Conservation (phyloP, 2,113 vertebrate genomes). For the Osmerus eperlanus region DNA sequence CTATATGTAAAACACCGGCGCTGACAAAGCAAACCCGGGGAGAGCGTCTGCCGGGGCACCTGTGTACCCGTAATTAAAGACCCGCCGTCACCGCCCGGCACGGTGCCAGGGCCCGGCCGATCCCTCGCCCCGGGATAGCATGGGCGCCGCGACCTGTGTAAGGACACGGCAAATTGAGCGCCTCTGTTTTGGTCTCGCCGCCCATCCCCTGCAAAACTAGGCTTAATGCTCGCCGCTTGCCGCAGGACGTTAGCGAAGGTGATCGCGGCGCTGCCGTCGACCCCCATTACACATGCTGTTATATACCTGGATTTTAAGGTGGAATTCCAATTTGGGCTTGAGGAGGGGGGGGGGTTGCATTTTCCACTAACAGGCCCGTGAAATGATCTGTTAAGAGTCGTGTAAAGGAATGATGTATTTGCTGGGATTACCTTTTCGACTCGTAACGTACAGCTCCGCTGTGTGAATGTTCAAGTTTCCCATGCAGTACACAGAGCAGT, state of each 20-base stretch:
- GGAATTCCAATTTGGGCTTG: background rate
- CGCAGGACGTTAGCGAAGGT: background rate
- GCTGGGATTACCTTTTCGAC: conserved; percentile 14
- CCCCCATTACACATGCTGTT: background rate
- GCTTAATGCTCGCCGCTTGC: background rate
- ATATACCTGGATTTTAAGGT: background rate
- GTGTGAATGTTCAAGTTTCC: background rate
- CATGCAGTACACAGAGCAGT: background rate
- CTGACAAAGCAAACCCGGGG: conserved; percentile 34
- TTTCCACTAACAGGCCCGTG: background rate
- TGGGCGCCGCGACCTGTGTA: conserved; percentile 2
- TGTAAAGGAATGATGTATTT: background rate
- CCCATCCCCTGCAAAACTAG: too few relatives aligned
- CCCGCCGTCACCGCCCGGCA: conserved; percentile 10
- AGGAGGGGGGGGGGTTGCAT: background rate
- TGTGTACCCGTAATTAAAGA: conserved; percentile 48
- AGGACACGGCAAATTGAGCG: background rate
- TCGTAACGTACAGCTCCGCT: background rate
- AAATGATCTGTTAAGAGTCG: background rate
- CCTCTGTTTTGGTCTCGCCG: background rate
- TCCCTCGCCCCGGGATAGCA: background rate
- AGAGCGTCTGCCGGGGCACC: conserved; percentile 41
- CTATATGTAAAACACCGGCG: conserved; percentile 70
- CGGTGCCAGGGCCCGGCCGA: background rate
- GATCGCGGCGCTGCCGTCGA: background rate